phyloP scores from a whole-genome alignment of 2,797 vertebrate species.

The Cheirogaleus major region DNA sequence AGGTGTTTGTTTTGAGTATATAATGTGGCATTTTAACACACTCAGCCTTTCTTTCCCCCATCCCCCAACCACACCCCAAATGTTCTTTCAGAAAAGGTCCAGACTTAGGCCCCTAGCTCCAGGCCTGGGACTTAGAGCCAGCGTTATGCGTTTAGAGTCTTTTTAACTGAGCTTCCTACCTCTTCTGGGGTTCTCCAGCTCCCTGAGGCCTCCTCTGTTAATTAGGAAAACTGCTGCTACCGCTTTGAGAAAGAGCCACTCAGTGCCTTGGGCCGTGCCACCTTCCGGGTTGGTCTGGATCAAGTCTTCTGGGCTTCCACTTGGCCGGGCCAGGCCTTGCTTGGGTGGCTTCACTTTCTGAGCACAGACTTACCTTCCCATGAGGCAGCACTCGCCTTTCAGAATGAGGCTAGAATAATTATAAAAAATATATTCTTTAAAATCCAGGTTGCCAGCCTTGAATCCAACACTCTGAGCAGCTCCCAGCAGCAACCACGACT shows the following conservation, averaged over 20 bases:
- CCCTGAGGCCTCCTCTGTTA: slow-evolving; percentile 49
- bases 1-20: slow-evolving; percentile 82
- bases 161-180: neutral
- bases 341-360: neutral
- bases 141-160: neutral
- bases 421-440: neutral
- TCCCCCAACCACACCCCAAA: neutral
- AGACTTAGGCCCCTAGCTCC: neutral
- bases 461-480: neutral
- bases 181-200: slow-evolving; percentile 19
- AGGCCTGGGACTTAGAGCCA: neutral
- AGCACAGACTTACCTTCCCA: neutral
- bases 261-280: neutral
- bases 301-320: neutral
- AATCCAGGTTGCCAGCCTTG: neutral
- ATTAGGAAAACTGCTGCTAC: slow-evolving; percentile 68
- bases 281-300: neutral
- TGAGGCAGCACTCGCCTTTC: neutral
- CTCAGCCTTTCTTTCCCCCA: slow-evolving; percentile 1
- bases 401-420: neutral
- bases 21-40: slow-evolving; percentile 57
- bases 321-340: neutral
- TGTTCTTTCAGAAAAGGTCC: slow-evolving; percentile 24
- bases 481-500: accelerated
- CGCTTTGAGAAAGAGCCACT: slow-evolving; percentile 64